These are phyloP conservation scores for Drusus annulatus DNA, from an alignment of 1,140 invertebrate species.

Conservation along the genomic window DNA sequence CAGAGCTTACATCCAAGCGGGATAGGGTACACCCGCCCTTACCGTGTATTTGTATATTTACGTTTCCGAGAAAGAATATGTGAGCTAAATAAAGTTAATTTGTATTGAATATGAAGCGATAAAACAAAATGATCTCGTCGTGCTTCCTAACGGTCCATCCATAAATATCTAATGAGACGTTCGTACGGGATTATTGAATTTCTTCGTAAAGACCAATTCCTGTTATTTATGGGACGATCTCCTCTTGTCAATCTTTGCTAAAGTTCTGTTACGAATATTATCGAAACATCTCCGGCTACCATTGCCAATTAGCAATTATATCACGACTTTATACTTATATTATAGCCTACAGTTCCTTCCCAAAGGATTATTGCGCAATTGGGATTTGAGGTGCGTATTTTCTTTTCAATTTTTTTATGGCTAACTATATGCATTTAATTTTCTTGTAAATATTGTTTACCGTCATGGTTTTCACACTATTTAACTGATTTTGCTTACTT, in stretches of 20 bases:
- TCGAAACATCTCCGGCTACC: background rate
- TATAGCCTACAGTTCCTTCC: background rate
- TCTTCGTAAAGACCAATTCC: background rate
- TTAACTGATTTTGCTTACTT: too few species aligned
- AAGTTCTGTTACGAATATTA: background rate
- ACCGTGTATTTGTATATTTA: conserved; percentile 46
- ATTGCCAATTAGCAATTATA: background rate
- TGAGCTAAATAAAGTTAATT: conserved; percentile 33
- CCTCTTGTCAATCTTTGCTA: background rate
- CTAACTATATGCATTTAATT: background rate
- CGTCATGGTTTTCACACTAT: too few species aligned
- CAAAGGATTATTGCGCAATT: conserved; percentile 25
- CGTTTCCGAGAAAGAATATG: conserved; percentile 33
- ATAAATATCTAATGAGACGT: background rate
- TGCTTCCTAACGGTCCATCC: background rate
- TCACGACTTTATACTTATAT: background rate
- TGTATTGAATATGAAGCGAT: background rate
- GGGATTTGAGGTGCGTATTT: conserved; percentile 10
- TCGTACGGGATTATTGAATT: conserved; percentile 5
- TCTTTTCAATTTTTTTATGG: background rate
- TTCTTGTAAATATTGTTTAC: too few species aligned
- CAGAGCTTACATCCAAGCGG: background rate
- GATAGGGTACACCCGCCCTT: conserved; percentile 44
- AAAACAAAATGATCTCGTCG: background rate
- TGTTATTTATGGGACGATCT: conserved; percentile 20